Evolutionary conservation across 1,140 invertebrate genomes (phyloP).

Genomic region (Temnothorax curvispinosus): DNA sequence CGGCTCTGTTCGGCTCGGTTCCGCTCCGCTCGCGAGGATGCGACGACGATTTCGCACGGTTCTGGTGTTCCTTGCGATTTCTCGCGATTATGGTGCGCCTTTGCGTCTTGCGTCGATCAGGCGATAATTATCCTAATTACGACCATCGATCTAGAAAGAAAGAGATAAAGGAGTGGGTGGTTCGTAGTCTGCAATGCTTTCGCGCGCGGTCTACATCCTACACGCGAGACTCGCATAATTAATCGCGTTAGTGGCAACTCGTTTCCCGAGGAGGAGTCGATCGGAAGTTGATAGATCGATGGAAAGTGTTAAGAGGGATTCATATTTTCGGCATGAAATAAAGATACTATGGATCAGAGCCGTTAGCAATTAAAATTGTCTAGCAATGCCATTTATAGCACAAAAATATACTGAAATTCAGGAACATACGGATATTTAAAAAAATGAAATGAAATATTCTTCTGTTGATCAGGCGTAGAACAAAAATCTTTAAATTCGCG

Average conservation of each 20-base stretch:
- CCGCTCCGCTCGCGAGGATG: neutral
- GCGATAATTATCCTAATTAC: slow-evolving; percentile 74
- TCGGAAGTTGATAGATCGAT: neutral
- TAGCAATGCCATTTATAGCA: neutral
- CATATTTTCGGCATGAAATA: neutral
- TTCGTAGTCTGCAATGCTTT: neutral
- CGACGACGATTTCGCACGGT: neutral
- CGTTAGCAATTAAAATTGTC: neutral
- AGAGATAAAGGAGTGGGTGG: slow-evolving; percentile 39
- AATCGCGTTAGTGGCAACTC: slow-evolving; percentile 36
- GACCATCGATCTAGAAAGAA: slow-evolving; percentile 82
- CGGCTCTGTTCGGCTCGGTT: neutral
- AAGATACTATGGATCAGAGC: neutral
- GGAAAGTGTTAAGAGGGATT: neutral
- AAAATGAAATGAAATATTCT: neutral
- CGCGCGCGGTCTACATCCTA: slow-evolving; percentile 6
- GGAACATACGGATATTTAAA: neutral
- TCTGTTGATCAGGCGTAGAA: neutral
- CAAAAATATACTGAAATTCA: neutral
- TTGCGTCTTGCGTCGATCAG: slow-evolving; percentile 75
- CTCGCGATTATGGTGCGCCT: slow-evolving; percentile 55
- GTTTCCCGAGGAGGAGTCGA: slow-evolving; percentile 39
- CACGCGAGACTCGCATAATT: slow-evolving; percentile 40
- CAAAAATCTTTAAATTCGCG: neutral
- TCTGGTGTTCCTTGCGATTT: neutral